Percentiles rank a stretch among this genome's conserved stretches.
phyloP scores from a whole-genome alignment of 1,140 invertebrate species.

The Drosophila bifasciata region DNA sequence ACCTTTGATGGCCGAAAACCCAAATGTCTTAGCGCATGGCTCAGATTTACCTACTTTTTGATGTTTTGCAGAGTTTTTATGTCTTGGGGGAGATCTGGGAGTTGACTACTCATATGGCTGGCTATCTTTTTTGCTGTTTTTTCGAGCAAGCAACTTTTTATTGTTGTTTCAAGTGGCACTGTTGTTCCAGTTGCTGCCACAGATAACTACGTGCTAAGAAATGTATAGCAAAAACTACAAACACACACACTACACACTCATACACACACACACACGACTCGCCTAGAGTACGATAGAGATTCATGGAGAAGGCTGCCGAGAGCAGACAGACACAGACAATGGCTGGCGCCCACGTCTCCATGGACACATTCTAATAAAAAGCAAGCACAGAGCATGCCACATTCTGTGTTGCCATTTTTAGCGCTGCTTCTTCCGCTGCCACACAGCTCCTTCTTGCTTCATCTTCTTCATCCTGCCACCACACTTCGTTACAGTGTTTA shows the following conservation, averaged over 20 bases:
- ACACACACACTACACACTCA: constrained; percentile 39
- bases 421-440: constrained; percentile 36
- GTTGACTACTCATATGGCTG: constrained; percentile 26
- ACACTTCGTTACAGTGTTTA: constrained; percentile 6
- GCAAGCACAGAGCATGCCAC: constrained; percentile 65
- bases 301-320: constrained; percentile 31
- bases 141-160: constrained; percentile 71
- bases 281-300: constrained; percentile 33
- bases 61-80: constrained; percentile 30
- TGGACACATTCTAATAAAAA: constrained; percentile 80
- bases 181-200: constrained; percentile 48
- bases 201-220: constrained; percentile 81
- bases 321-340: constrained; percentile 51
- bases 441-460: constrained; percentile 4
- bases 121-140: constrained; percentile 46
- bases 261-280: constrained; percentile 12
- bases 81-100: constrained; percentile 29
- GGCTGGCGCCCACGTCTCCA: constrained; percentile 73
- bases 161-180: constrained; percentile 68
- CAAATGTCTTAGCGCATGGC: background rate
- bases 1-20: background rate
- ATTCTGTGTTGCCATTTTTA: constrained; percentile 59
- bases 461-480: constrained; percentile 34
- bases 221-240: constrained; percentile 67
- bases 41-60: constrained; percentile 8